A percentile compares a stretch with the other conserved stretches of the same genome.
Evolutionary conservation across 2,888 invertebrate genomes (phyloP).

Genomic region (Agrotis puta): DNA sequence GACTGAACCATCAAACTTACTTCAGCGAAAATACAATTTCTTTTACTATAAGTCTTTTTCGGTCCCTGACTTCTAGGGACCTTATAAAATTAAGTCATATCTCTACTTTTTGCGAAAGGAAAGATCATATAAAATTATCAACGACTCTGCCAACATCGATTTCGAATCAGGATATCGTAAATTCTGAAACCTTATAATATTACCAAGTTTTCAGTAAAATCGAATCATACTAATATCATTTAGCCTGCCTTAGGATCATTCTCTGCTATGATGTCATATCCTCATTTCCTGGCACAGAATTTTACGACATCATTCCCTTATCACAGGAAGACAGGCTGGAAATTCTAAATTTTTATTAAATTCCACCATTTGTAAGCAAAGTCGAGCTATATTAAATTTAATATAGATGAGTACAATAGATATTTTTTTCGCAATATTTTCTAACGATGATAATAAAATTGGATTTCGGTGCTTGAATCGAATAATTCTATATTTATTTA

Average conservation of each 20-base stretch:
- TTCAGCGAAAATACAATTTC: not conserved
- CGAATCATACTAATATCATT: conserved; percentile 60
- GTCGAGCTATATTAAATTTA: conserved; percentile 33
- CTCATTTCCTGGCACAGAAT: conserved; percentile 71
- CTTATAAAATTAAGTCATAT: conserved; percentile 13
- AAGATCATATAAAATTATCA: conserved; percentile 31
- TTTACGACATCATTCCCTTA: conserved; percentile 78
- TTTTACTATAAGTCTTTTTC: not conserved
- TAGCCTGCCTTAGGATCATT: conserved; percentile 61
- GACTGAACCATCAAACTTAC: not conserved
- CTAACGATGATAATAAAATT: not conserved
- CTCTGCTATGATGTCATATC: conserved; percentile 64
- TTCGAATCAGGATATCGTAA: conserved; percentile 50
- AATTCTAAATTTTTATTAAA: conserved; percentile 68
- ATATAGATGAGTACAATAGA: conserved; percentile 34
- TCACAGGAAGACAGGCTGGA: conserved; percentile 71
- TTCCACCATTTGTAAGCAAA: conserved; percentile 65
- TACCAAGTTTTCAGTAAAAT: conserved; percentile 47
- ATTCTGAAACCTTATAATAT: conserved; percentile 37
- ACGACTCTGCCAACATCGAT: conserved; percentile 22
- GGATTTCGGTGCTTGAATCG: not conserved
- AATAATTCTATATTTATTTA: not conserved
- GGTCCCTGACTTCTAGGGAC: not conserved
- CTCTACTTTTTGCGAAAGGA: conserved; percentile 16
- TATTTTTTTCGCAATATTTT: conserved; percentile 25